Base-by-base conservation (phyloP, 2,797 vertebrate genomes). In the Anableps anableps region DNA sequence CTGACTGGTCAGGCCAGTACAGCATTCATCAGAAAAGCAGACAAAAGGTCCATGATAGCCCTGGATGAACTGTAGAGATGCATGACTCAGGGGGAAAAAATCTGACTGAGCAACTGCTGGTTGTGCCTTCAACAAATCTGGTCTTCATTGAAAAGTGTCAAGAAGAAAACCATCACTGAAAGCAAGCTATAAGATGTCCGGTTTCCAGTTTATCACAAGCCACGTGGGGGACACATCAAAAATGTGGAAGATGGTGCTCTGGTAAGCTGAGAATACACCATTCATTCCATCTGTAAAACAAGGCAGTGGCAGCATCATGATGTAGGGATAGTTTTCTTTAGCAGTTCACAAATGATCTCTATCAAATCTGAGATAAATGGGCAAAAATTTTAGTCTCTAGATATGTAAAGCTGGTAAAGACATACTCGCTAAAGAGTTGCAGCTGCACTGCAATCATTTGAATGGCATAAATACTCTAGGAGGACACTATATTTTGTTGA, bases 401-500 rank as follows among this genome's bases (percentile, higher is more conserved):
- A 10, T 66, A 66, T 66, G 51, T 26, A 53, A 53, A 53, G 23
- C 21, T 53, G 21, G 51, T 23, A 53, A 23, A 51, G 16, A 53
- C 50, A 51, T 51, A 3, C 17, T 19, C 19, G 21, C 3, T 5
- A 53, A 53, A 53, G 21, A 0, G 19, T 23, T 51, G 50, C 19
- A 21, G 50, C 0, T 51, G 17, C 50, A 6, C n/a, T 23, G 5
- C 23, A 53, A 9, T 6, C 7, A 13, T 68, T 68, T 38, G 36
- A 68, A 38, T 41, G 21, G 31, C 9, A 68, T 68, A 9, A 7
- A 68, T 68, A 23, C 8, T 66, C 17, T 66, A 11, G 36, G 26
- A 64, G 68, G 66, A 80, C 75, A 62, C 31, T 19, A 2, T 21
- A 11, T 38, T 64, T 66, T 38, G 34, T 66, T 47, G 74, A 82